Conservation (phyloP, 2,113 vertebrate genomes). For the Halichoerus grypus region DNA sequence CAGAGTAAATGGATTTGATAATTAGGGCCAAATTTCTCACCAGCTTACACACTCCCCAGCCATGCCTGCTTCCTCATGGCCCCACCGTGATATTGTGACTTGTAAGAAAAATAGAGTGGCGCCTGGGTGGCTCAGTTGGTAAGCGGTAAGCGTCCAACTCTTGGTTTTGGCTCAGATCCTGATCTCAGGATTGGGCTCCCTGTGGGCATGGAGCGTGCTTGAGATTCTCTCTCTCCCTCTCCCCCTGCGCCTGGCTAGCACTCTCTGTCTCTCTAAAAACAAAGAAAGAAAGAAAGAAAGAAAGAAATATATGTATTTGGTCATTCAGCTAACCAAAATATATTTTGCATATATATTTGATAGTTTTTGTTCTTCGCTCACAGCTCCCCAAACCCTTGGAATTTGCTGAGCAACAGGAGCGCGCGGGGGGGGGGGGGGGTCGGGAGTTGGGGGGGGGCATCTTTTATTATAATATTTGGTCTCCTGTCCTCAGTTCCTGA, state of each 20-base stretch:
- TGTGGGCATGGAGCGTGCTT: background rate
- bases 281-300: background rate
- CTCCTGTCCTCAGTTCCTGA: background rate
- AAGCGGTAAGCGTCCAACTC: background rate
- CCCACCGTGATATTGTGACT: background rate
- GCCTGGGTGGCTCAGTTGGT: background rate
- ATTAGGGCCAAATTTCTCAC: too few relatives aligned
- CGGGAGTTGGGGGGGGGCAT: background rate
- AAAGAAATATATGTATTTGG: background rate
- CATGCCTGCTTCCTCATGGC: background rate
- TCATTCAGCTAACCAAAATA: background rate
- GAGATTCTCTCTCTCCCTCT: background rate
- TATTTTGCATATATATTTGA: background rate
- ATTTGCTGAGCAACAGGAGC: background rate
- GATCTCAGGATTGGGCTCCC: background rate
- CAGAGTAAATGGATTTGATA: background rate
- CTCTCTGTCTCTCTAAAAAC: background rate
- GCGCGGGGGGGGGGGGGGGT: too few relatives aligned
- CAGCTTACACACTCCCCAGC: background rate
- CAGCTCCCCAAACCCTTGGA: background rate
- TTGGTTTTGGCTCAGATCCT: background rate
- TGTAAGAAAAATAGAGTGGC: background rate
- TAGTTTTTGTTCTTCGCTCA: background rate
- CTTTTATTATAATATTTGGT: background rate
- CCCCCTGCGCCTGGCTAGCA: background rate